phyloP scores from a whole-genome alignment of 2,113 vertebrate species.

The Sarotherodon lohbergeri region DNA sequence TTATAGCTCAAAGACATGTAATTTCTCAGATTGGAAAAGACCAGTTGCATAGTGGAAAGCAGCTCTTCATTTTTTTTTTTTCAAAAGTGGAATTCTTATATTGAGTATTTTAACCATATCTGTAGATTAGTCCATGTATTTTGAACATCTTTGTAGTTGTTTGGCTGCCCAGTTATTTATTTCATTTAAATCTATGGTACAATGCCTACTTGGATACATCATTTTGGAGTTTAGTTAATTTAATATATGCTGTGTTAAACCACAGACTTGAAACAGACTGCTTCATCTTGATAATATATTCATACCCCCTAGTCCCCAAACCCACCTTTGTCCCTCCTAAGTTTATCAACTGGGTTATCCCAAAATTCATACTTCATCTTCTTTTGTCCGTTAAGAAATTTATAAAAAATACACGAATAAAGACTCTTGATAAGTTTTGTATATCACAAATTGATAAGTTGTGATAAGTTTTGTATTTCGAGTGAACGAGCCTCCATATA shows the following conservation, averaged over 20 bases:
- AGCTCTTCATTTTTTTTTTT: background rate
- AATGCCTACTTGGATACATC: background rate
- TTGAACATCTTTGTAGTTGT: background rate
- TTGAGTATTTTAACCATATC: background rate
- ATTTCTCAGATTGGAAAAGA: background rate
- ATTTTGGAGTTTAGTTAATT: background rate
- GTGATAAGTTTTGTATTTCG: too few species aligned
- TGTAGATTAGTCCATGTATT: background rate
- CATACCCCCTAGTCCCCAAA: background rate
- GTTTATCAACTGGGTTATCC: background rate
- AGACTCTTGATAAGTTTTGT: too few species aligned
- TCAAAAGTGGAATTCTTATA: background rate
- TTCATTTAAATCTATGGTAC: background rate
- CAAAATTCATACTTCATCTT: background rate
- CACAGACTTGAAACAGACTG: background rate
- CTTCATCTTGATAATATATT: background rate
- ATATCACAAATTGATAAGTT: too few species aligned
- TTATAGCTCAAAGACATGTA: background rate
- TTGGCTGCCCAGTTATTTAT: background rate
- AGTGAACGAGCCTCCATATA: background rate
- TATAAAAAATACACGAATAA: too few species aligned
- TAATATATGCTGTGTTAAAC: background rate
- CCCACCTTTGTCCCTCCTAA: background rate
- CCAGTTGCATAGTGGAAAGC: background rate
- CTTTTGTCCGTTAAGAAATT: too few species aligned